These are phyloP conservation scores for Anthoscopus minutus DNA, from an alignment of 2,113 vertebrate genomes.

Conservation along the genomic window DNA sequence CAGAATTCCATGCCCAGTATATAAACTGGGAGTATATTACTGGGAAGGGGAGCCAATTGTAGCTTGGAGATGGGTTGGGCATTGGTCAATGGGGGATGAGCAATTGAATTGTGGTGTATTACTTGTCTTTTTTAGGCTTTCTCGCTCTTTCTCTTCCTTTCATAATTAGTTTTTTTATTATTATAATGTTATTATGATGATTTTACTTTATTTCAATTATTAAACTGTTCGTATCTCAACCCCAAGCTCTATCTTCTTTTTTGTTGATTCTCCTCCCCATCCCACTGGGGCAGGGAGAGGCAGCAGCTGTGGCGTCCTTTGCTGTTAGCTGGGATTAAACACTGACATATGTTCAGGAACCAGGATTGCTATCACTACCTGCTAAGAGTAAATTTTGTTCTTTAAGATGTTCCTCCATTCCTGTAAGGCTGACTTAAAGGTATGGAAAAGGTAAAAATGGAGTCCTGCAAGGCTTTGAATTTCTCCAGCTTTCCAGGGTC, in stretches of 20 bases:
- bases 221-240: background rate
- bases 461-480: background rate
- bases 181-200: background rate
- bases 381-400: background rate
- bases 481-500: background rate
- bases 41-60: rapidly evolving
- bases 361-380: background rate
- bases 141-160: background rate
- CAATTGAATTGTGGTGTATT: background rate
- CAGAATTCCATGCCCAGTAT: background rate
- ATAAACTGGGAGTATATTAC: background rate
- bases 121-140: background rate
- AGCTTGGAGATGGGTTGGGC: background rate
- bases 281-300: background rate
- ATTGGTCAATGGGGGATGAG: background rate
- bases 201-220: background rate
- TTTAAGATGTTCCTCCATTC: background rate
- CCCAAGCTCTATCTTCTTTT: background rate
- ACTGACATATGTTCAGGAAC: background rate
- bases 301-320: too few relatives aligned
- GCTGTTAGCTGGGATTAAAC: background rate
- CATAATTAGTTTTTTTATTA: background rate
- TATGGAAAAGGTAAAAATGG: background rate
- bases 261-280: background rate
- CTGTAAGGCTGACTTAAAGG: background rate